A percentile compares a stretch with the other conserved stretches of the same genome.
phyloP scores from a whole-genome alignment of 2,888 invertebrate species.

The Tupiocoris notatus region DNA sequence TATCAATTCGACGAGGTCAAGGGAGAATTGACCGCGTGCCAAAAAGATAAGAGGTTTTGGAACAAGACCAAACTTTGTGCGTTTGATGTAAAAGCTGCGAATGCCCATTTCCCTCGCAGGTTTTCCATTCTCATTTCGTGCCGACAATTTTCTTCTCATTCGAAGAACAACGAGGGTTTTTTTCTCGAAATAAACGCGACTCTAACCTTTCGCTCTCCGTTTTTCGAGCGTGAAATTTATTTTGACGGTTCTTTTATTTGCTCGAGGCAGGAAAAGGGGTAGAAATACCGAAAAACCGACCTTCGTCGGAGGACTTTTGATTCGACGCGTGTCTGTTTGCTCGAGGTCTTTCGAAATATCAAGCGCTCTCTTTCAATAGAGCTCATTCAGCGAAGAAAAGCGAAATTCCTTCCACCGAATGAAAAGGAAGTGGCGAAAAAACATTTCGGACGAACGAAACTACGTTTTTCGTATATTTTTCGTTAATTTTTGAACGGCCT shows the following conservation, averaged over 20 bases:
- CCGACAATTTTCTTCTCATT: neutral
- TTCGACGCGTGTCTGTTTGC: constrained; percentile 14
- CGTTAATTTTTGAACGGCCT: too few relatives aligned
- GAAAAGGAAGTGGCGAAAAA: neutral
- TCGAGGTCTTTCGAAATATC: neutral
- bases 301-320: constrained; percentile 16
- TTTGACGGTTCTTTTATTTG: constrained; percentile 30
- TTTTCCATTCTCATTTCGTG: neutral
- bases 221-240: constrained; percentile 23
- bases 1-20: constrained; percentile 14
- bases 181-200: neutral
- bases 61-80: constrained; percentile 17
- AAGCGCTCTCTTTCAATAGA: neutral
- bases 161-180: neutral
- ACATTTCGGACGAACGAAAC: too few relatives aligned
- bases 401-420: constrained; percentile 5
- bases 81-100: constrained; percentile 16
- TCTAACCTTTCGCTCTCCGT: neutral
- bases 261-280: neutral
- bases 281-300: neutral
- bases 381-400: constrained; percentile 6
- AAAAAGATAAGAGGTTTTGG: constrained; percentile 35
- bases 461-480: too few relatives aligned
- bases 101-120: neutral
- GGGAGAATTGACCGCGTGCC: constrained; percentile 22